Percentiles rank a stretch among this genome's conserved stretches.
These are phyloP conservation scores for Onychostoma macrolepis DNA, from an alignment of 2,113 vertebrate genomes.

Conservation along the genomic window DNA sequence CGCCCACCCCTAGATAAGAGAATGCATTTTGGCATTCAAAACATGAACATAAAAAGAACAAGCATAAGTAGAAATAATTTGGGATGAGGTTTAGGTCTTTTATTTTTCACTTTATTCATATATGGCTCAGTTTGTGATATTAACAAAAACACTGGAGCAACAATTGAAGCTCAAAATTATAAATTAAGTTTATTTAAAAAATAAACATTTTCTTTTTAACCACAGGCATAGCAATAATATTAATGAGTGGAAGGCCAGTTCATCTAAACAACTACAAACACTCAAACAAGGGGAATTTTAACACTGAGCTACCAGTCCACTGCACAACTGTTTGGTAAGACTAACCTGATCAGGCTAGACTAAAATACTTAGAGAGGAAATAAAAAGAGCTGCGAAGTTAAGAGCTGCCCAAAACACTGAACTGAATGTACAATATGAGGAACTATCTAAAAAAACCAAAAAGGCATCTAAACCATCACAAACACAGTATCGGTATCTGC, in stretches of 20 bases:
- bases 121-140: conserved; percentile 53
- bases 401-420: conserved; percentile 1
- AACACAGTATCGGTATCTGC: conserved; percentile 4
- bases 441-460: not conserved
- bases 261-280: not conserved
- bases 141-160: conserved; percentile 47
- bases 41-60: no score
- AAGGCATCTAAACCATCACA: not conserved
- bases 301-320: not conserved
- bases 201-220: conserved; percentile 56
- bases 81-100: not conserved
- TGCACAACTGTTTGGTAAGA: not conserved
- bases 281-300: not conserved
- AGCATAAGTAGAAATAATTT: not conserved
- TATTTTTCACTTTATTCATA: not conserved
- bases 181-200: conserved; percentile 81
- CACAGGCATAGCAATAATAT: conserved; percentile 5
- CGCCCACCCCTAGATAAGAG: no score
- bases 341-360: not conserved
- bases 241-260: conserved; percentile 11
- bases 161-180: conserved; percentile 63
- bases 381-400: not conserved
- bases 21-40: no score
- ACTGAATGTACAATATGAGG: not conserved
- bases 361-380: not conserved